Evolutionary conservation across 2,888 invertebrate genomes (phyloP).

Genomic region (Xestobium rufovillosum): DNA sequence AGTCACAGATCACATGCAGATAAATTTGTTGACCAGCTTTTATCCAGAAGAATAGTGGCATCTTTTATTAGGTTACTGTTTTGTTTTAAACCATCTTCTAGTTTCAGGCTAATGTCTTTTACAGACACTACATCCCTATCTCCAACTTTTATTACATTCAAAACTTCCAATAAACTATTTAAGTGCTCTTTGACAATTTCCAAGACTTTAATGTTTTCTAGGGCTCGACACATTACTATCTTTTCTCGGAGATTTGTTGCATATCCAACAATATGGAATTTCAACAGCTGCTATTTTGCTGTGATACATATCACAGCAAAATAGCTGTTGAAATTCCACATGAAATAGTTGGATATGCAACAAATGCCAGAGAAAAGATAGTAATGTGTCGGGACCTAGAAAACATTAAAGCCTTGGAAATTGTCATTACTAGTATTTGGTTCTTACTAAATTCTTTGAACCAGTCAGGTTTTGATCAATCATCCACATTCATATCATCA

Average conservation of each 20-base stretch:
- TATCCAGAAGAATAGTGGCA: conserved; percentile 42
- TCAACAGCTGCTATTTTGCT: conserved; percentile 65
- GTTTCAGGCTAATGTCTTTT: conserved; percentile 20
- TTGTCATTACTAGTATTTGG: conserved; percentile 78
- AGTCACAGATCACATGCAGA: too few relatives aligned
- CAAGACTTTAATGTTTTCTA: conserved; percentile 16
- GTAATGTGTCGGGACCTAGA: too few relatives aligned
- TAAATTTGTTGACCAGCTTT: too few relatives aligned
- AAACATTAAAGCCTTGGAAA: too few relatives aligned
- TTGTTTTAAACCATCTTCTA: conserved; percentile 28
- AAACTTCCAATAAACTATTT: conserved; percentile 16
- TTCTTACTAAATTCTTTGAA: conserved; percentile 51
- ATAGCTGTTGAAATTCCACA: conserved; percentile 55
- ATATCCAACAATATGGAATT: conserved; percentile 44
- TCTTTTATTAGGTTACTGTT: conserved; percentile 32
- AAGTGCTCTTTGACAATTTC: conserved; percentile 18
- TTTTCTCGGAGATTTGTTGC: conserved; percentile 46
- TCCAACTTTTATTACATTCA: conserved; percentile 24
- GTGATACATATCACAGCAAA: conserved; percentile 60
- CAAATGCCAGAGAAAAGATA: too few relatives aligned
- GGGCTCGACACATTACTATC: conserved; percentile 28
- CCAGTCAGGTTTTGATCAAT: conserved; percentile 63
- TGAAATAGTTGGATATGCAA: neutral
- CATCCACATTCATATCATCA: conserved; percentile 68
- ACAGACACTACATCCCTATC: neutral